Evolutionary conservation across 2,888 invertebrate species (phyloP), one percentile per base, ranked within the genome.

Genomic region (Papilio protenor): DNA sequence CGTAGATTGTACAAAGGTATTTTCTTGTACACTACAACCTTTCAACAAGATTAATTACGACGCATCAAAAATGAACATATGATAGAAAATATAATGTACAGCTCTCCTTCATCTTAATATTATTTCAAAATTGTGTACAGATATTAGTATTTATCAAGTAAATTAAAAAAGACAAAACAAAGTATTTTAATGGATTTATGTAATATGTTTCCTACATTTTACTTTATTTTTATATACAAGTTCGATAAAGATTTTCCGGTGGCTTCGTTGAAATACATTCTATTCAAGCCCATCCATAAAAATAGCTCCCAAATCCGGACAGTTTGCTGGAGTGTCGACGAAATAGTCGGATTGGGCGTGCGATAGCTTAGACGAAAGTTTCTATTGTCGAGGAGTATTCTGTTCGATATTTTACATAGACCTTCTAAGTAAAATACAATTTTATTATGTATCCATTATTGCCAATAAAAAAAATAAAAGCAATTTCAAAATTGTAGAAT

Each of bases 291-390:
- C 84, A 82, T 82, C 80, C 84, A 87, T 91, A 92, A 92, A 91
- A 92, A 91, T 90, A 89, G 87, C 86, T 89, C 87, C 88, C 88
- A 91, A 91, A 92, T 91, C 90, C 91, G 87, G 85, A 87, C 85
- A 89, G 85, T 85, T 86, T 85, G 80, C 84, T 77, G 77, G 87
- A 87, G 88, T 89, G 89, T 91, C 87, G 87, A 88, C 88, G 84
- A 88, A 91, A 90, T 91, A 92, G 91, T 89, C 86, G 88, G 87
- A 85, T 86, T 83, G 86, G 89, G 88, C 87, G 85, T 90, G 89
- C 88, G 91, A 92, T 91, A 90, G 91, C 89, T 92, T 89, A 88
- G 89, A 82, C 82, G 88, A 89, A 92, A 92, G 87, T 92, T 92
- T 86, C 85, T 80, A 85, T 83, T 82, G 81, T 78, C 73, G 85